Evolutionary conservation across 2,113 vertebrate species (phyloP), one percentile per base, ranked within the genome.

Genomic region (Chloropsis hardwickii): DNA sequence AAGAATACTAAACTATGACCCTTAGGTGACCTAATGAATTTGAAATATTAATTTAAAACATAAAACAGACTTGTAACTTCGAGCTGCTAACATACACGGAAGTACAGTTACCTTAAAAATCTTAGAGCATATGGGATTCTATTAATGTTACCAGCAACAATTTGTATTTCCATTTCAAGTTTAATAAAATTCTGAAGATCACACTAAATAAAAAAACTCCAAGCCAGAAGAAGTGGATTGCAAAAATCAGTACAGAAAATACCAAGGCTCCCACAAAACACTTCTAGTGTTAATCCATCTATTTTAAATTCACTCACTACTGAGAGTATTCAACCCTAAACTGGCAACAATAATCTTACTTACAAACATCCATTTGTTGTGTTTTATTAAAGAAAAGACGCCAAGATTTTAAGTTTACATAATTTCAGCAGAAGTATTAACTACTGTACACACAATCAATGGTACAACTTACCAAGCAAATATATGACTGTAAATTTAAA

Each of bases 391-490:
- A 77, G 35, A 79, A 16, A 94, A 28, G 4, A 81, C 47, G 80
- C 40, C 10, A 87, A 58, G 12, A 13, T 39, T 73, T 60, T 14
- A 51, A 62, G 74, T 12, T 33, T 13, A 0, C 22, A 57, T 81
- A 50, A 93, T 39, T 89, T 69, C 45, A 77, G 28, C n/a, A 37
- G 8, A 57, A 80, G 8, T 45, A 29, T 19, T 51, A 60, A 60
- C 25, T 58, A 40, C 10, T 29, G 8, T 13, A 89, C 8, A 51
- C 6, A 5, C 8, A 24, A 28, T 29, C 69, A 78, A 33, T 42
- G 40, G 89, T 40, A 96, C 67, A 69, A 80, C 98, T 98, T 98
- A 99, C 99, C 98, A 98, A 94, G 94, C 97, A 93, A 94, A 97
- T 96, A 31, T 65, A 97, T 93, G 94, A 96, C 92, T 85, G 88